These are phyloP conservation scores for Epinephelus moara DNA, from an alignment of 2,113 vertebrate species.

Conservation along the genomic window DNA sequence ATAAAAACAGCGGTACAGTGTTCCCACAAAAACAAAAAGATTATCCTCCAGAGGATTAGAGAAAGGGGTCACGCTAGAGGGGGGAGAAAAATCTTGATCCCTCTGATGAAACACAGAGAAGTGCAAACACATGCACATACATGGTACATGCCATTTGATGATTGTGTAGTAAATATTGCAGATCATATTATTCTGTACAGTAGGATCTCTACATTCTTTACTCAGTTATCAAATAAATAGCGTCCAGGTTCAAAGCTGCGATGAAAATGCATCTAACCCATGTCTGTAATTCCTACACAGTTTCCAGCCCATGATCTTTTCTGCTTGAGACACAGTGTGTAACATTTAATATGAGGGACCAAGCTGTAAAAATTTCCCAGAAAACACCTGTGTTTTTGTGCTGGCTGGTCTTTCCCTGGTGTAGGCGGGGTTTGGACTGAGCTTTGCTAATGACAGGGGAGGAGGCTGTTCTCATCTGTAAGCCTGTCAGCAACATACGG, in stretches of 20 bases:
- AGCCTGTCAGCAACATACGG: slow-evolving; percentile 79
- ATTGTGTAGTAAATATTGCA: slow-evolving; percentile 5
- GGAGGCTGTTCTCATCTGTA: slow-evolving; percentile 83
- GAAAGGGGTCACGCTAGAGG: slow-evolving; percentile 70
- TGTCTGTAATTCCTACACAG: slow-evolving; percentile 25
- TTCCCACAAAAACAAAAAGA: slow-evolving; percentile 81
- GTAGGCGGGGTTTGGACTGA: slow-evolving; percentile 77
- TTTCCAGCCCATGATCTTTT: slow-evolving; percentile 71
- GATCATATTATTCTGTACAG: neutral
- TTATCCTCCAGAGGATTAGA: slow-evolving; percentile 78
- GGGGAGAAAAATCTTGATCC: slow-evolving; percentile 45
- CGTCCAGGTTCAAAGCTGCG: neutral
- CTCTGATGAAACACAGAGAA: slow-evolving; percentile 51
- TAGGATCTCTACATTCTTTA: neutral
- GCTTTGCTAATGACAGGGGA: slow-evolving; percentile 80
- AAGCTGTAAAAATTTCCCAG: slow-evolving; percentile 31
- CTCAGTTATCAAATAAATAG: neutral
- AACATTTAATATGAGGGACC: neutral
- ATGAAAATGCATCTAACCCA: neutral
- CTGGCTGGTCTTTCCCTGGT: slow-evolving; percentile 74
- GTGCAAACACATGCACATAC: slow-evolving; percentile 22
- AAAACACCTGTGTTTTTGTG: slow-evolving; percentile 83
- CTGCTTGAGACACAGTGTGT: neutral
- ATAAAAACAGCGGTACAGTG: slow-evolving; percentile 50
- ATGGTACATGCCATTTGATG: neutral